phyloP scores from a whole-genome alignment of 1,140 invertebrate genomes.

The Plutomurus gul region DNA sequence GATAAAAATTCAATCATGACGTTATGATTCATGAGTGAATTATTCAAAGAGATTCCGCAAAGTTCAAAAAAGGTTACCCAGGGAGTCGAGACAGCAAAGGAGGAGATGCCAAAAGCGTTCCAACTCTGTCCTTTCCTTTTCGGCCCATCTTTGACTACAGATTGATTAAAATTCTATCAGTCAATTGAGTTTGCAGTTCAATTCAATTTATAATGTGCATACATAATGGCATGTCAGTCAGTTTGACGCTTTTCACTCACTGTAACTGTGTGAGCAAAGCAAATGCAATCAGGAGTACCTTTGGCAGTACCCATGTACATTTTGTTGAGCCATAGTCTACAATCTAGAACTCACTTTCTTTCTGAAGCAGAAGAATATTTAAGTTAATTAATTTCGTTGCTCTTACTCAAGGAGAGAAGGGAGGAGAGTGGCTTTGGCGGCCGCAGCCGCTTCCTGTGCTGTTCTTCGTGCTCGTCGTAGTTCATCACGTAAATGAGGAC shows the following conservation, averaged over 20 bases:
- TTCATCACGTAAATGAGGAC: conserved; percentile 56
- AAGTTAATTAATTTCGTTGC: neutral
- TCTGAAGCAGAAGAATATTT: neutral
- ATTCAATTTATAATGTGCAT: no score
- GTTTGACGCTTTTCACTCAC: no score
- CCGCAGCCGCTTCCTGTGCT: conserved; percentile 55
- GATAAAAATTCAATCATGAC: no score
- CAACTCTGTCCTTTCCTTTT: conserved; percentile 54
- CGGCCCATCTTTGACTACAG: conserved; percentile 53
- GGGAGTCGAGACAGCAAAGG: conserved; percentile 55
- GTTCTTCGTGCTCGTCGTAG: conserved; percentile 55
- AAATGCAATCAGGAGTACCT: conserved; percentile 15
- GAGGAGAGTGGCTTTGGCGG: conserved; percentile 54
- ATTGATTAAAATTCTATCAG: no score
- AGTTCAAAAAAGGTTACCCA: conserved; percentile 55
- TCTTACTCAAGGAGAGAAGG: conserved; percentile 55
- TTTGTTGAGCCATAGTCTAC: no score
- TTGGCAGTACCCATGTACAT: no score
- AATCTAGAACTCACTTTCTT: neutral
- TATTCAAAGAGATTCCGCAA: no score
- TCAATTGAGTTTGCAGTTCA: no score
- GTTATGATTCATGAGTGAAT: no score
- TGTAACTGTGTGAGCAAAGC: no score
- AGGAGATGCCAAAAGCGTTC: conserved; percentile 56
- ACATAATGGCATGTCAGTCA: no score